Evolutionary conservation across 2,888 invertebrate genomes (phyloP), one percentile per base, ranked within the genome.

Genomic region (Lithophane semibrunnea): DNA sequence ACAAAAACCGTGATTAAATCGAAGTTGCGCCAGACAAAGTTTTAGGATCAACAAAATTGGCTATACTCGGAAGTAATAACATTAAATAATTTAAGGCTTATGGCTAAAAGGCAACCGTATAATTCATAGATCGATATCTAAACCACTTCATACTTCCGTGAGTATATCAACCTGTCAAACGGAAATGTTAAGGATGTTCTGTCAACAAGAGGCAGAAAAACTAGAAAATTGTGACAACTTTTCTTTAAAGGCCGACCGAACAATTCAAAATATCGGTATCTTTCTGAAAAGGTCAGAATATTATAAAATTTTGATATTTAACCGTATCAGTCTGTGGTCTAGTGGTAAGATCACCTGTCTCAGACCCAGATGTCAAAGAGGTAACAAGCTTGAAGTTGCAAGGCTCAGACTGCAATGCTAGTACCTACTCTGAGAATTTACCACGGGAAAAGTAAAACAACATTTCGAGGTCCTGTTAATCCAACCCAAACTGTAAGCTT

Each of bases 51-150:
- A 37, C 16, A 24, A 9, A 71, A 18, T 29, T 58, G 37, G 37
- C 21, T 10, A 10, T 42, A 42, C 42, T 10, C 18, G 18, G 24
- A 44, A 49, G 42, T 79, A 56, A 18, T 71, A 52, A 75, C 18
- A 24, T 49, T 13, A 12, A 58, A 70, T 75, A 76, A 56, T 58
- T 13, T 47, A 70, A 16, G 49, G 29, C 42, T 29, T 21, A 67
- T 29, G 37, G 16, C 13, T 47, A 29, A 65, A 63, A 47, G 47
- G 56, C 9, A n/a, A 16, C 49, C 18, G 42, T 42, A 42, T 76
- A 58, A 80, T 52, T 8, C 18, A 52, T 52, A 72, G 29, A 60
- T 76, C 29, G 49, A 44, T 73, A 54, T 24, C 16, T 29, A 8
- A 37, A 61, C 52, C n/a, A 16, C 44, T 73, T 47, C 37, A 52